Conservation (phyloP, 2,888 invertebrate species). For the Athrips mouffetella region DNA sequence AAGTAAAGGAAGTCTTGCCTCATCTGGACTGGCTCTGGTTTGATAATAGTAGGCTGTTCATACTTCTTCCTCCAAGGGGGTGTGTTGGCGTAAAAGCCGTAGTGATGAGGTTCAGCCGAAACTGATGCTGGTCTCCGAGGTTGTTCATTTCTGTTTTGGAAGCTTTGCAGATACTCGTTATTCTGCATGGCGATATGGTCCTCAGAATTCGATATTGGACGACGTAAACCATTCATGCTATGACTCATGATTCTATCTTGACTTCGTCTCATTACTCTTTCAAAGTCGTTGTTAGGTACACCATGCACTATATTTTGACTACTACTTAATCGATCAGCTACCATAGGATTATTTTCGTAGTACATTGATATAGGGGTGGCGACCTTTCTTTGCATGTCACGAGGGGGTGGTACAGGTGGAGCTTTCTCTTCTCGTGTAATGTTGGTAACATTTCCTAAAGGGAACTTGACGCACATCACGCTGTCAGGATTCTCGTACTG, state of each 20-base stretch:
- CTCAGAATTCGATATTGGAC: slow-evolving; percentile 72
- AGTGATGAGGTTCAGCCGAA: slow-evolving; percentile 71
- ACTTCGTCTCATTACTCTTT: slow-evolving; percentile 69
- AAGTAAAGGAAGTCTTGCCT: slow-evolving; percentile 81
- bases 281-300: slow-evolving; percentile 70
- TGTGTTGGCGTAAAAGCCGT: slow-evolving; percentile 61
- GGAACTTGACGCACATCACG: slow-evolving; percentile 74
- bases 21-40: slow-evolving; percentile 61
- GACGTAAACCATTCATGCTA: slow-evolving; percentile 65
- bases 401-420: slow-evolving; percentile 89
- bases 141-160: slow-evolving; percentile 56
- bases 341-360: slow-evolving; percentile 61
- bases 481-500: slow-evolving; percentile 61
- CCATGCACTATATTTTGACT: slow-evolving; percentile 55
- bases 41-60: slow-evolving; percentile 44
- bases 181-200: slow-evolving; percentile 75
- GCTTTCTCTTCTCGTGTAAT: slow-evolving; percentile 67
- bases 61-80: slow-evolving; percentile 62
- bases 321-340: slow-evolving; percentile 49
- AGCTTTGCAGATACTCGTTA: slow-evolving; percentile 57
- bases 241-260: slow-evolving; percentile 65
- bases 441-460: slow-evolving; percentile 67
- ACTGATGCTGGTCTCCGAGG: slow-evolving; percentile 71
- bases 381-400: slow-evolving; percentile 83
- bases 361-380: slow-evolving; percentile 72